A percentile compares a stretch with the other conserved stretches of the same genome.
Conservation (phyloP, 2,888 invertebrate species). For the Oscheius myriophilus region DNA sequence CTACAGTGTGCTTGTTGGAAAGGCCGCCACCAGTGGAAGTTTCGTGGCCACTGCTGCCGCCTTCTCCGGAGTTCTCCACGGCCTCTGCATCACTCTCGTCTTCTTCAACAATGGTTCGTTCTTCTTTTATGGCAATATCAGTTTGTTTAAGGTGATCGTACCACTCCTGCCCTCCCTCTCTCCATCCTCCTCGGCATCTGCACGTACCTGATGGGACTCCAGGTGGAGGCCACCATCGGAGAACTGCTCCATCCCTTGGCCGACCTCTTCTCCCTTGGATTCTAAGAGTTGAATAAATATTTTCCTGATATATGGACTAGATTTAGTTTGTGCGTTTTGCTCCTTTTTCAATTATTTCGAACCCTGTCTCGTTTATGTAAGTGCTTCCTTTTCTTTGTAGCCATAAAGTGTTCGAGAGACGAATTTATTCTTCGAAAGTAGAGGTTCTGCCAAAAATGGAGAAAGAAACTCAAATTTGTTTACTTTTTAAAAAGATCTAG, state of each 20-base stretch:
- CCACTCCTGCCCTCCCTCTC: slow-evolving; percentile 59
- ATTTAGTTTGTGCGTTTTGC: too few species aligned
- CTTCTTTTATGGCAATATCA: not conserved
- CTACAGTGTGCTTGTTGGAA: slow-evolving; percentile 64
- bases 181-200: slow-evolving; percentile 54
- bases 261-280: slow-evolving; percentile 1
- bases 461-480: too few species aligned
- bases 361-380: too few species aligned
- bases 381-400: too few species aligned
- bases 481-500: too few species aligned
- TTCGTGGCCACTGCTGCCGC: slow-evolving; percentile 47
- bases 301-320: too few species aligned
- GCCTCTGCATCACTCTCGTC: slow-evolving; percentile 54
- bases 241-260: not conserved
- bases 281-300: not conserved
- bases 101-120: slow-evolving; percentile 42
- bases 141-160: slow-evolving; percentile 44
- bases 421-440: too few species aligned
- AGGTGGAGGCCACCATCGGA: not conserved
- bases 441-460: too few species aligned
- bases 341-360: too few species aligned
- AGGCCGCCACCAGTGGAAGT: slow-evolving; percentile 48
- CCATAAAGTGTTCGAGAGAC: too few species aligned
- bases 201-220: slow-evolving; percentile 41
- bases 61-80: slow-evolving; percentile 54